phyloP scores from a whole-genome alignment of 2,797 vertebrate species.

The Rhinophrynus dorsalis region DNA sequence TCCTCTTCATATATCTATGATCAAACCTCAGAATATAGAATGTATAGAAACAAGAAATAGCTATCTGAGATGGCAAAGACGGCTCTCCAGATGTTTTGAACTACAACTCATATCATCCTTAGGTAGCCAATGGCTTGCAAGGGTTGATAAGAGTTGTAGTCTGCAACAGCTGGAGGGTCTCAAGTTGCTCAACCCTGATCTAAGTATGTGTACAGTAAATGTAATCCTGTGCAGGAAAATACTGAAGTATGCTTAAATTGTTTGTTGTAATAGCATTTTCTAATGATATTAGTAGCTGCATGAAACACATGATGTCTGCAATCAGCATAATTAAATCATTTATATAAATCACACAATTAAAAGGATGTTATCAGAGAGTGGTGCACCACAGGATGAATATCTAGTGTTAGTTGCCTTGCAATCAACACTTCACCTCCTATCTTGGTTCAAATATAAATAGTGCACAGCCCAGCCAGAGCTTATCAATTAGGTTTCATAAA shows the following conservation, averaged over 20 bases:
- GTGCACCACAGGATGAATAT: not conserved
- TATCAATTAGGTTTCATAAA: not conserved
- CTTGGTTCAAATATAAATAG: not conserved
- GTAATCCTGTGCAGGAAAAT: not conserved
- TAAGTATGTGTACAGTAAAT: not conserved
- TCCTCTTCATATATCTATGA: too few species aligned
- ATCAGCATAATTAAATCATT: conserved; percentile 8
- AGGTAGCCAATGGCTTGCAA: too few species aligned
- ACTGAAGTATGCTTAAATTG: not conserved
- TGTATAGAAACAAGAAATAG: too few species aligned
- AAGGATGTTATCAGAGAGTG: not conserved
- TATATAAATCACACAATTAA: not conserved
- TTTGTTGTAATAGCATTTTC: not conserved
- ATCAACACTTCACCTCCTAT: not conserved
- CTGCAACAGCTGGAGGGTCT: too few species aligned
- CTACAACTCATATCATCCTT: too few species aligned
- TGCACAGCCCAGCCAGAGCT: not conserved
- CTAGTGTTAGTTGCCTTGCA: not conserved
- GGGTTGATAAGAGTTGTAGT: too few species aligned
- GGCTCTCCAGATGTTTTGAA: too few species aligned
- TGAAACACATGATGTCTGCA: not conserved
- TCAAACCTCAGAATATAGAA: too few species aligned
- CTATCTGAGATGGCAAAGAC: too few species aligned
- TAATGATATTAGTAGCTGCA: not conserved
- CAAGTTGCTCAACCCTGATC: too few species aligned